These are phyloP conservation scores for Euplexia lucipara DNA, from an alignment of 2,888 invertebrate genomes.

Conservation along the genomic window DNA sequence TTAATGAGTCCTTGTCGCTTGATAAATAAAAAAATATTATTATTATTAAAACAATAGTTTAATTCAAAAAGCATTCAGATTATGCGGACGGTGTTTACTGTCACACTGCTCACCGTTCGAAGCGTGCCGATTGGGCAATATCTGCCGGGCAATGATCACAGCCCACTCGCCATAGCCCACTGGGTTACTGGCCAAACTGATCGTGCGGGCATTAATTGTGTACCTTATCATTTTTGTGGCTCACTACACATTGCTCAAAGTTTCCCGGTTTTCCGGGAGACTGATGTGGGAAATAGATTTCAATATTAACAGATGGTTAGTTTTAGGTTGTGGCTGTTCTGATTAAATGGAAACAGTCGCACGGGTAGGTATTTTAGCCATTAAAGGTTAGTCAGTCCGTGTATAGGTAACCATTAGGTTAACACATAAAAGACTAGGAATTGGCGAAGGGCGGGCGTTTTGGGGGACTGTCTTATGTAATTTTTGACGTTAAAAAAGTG, in stretches of 20 bases:
- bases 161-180: constrained; percentile 56
- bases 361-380: too few species aligned
- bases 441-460: too few species aligned
- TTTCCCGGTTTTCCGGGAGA: constrained; percentile 18
- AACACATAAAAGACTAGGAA: too few species aligned
- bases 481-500: too few species aligned
- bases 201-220: constrained; percentile 81
- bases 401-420: too few species aligned
- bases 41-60: constrained; percentile 10
- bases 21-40: too few species aligned
- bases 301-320: background rate
- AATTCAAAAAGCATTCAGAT: constrained; percentile 21
- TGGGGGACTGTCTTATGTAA: too few species aligned
- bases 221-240: constrained; percentile 56
- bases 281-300: constrained; percentile 24
- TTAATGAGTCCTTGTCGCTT: too few species aligned
- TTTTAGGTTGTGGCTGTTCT: too few species aligned
- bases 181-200: constrained; percentile 70
- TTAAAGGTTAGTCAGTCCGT: too few species aligned
- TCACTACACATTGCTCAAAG: constrained; percentile 55
- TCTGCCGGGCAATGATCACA: constrained; percentile 75
- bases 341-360: too few species aligned
- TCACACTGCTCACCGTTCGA: constrained; percentile 39
- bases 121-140: constrained; percentile 79
- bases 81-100: constrained; percentile 62